These are phyloP conservation scores for Schlechtendalia chinensis DNA, from an alignment of 1,140 invertebrate genomes.

Conservation along the genomic window DNA sequence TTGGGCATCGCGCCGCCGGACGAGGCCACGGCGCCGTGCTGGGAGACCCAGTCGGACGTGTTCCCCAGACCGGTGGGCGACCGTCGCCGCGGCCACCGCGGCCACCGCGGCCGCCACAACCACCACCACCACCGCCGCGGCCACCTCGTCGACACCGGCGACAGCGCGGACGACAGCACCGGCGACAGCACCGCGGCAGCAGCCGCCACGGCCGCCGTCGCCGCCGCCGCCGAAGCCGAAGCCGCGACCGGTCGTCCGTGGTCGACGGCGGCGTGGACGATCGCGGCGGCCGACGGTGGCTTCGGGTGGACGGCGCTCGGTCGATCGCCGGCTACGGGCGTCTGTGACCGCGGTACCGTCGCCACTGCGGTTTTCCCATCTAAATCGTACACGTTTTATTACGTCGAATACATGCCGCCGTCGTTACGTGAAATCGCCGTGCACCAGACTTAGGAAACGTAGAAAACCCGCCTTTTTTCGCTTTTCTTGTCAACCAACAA, in stretches of 20 bases:
- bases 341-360: neutral
- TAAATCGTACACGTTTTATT: too few species aligned
- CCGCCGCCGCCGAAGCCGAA: neutral
- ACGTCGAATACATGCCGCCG: too few species aligned
- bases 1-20: constrained; percentile 65
- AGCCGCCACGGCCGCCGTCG: neutral
- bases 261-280: neutral
- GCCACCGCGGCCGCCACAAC: neutral
- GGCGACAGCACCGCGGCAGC: neutral
- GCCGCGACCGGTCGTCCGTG: neutral
- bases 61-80: constrained; percentile 66
- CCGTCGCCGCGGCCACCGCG: neutral
- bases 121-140: neutral
- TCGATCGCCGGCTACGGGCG: neutral
- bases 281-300: neutral
- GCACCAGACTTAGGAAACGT: too few species aligned
- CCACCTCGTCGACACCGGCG: neutral
- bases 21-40: constrained; percentile 62
- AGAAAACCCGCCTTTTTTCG: too few species aligned
- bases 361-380: too few species aligned
- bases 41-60: constrained; percentile 75
- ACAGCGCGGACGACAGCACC: neutral
- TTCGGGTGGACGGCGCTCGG: neutral
- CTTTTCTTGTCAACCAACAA: too few species aligned
- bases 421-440: too few species aligned